Evolutionary conservation across 2,888 invertebrate genomes (phyloP).

Genomic region (Perizoma affinitatum): DNA sequence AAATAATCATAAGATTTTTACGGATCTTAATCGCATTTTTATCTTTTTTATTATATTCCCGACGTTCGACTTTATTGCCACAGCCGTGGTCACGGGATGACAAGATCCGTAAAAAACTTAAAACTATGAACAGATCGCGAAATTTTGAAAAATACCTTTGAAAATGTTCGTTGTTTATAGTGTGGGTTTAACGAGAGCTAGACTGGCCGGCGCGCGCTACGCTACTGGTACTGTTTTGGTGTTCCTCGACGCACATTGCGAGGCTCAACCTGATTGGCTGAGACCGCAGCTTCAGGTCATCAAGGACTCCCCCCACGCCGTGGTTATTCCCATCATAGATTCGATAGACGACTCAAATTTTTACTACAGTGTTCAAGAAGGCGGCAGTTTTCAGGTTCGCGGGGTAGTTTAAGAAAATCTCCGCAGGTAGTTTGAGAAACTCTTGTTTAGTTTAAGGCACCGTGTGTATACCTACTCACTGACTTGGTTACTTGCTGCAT

Average conservation of each 20-base stretch:
- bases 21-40: no score
- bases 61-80: no score
- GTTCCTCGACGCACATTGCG: constrained; percentile 97
- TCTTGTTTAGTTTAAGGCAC: no score
- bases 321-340: constrained; percentile 97
- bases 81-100: no score
- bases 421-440: no score
- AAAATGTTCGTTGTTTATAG: constrained; percentile 28
- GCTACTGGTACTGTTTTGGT: constrained; percentile 92
- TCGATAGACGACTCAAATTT: constrained; percentile 93
- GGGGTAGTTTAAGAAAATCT: constrained; percentile 12
- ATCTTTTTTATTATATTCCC: no score
- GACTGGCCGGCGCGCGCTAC: constrained; percentile 93
- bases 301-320: constrained; percentile 90
- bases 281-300: constrained; percentile 91
- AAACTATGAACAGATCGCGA: no score
- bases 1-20: no score
- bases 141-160: no score
- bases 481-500: no score
- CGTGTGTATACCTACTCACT: no score
- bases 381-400: constrained; percentile 72
- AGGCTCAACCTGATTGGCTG: constrained; percentile 91
- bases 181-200: constrained; percentile 87
- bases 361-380: constrained; percentile 87
- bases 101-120: no score